These are phyloP conservation scores for Falco rusticolus DNA, from an alignment of 2,797 vertebrate species.

Conservation along the genomic window DNA sequence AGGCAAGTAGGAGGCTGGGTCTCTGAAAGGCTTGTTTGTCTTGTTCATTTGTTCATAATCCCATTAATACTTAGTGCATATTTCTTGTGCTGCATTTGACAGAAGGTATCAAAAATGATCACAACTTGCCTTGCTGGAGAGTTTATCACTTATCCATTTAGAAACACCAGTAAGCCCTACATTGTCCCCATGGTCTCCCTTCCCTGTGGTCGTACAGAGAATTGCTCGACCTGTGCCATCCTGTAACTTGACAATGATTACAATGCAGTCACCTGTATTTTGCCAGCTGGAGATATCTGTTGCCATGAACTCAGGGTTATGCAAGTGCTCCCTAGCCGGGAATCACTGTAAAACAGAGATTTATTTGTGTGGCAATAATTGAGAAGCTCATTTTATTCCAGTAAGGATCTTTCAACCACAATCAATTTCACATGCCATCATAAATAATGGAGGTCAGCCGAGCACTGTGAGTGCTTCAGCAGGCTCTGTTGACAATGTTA, in stretches of 20 bases:
- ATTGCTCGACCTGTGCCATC: conserved; percentile 50
- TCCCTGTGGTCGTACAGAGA: background rate
- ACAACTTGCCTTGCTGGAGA: background rate
- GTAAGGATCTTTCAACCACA: conserved; percentile 82
- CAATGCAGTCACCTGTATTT: conserved; percentile 50
- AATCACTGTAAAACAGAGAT: conserved; percentile 66
- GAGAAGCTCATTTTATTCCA: conserved; percentile 84
- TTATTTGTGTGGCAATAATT: conserved; percentile 78
- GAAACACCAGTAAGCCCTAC: background rate
- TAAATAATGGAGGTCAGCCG: conserved; percentile 81
- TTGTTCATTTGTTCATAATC: conserved; percentile 59
- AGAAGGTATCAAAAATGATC: conserved; percentile 24
- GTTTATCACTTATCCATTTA: background rate
- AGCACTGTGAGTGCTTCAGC: conserved; percentile 42
- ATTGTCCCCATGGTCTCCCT: background rate
- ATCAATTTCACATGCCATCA: conserved; percentile 81
- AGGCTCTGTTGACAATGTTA: conserved; percentile 67
- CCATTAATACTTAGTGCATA: conserved; percentile 42
- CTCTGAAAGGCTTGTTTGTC: conserved; percentile 3
- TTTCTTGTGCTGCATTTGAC: background rate
- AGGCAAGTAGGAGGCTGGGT: background rate
- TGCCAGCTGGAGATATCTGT: conserved; percentile 62
- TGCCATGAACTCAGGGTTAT: conserved; percentile 68
- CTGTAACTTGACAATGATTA: conserved; percentile 44
- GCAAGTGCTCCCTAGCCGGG: conserved; percentile 57